Base-by-base conservation (phyloP, 2,797 vertebrate genomes). In the Diplodus puntazzo region DNA sequence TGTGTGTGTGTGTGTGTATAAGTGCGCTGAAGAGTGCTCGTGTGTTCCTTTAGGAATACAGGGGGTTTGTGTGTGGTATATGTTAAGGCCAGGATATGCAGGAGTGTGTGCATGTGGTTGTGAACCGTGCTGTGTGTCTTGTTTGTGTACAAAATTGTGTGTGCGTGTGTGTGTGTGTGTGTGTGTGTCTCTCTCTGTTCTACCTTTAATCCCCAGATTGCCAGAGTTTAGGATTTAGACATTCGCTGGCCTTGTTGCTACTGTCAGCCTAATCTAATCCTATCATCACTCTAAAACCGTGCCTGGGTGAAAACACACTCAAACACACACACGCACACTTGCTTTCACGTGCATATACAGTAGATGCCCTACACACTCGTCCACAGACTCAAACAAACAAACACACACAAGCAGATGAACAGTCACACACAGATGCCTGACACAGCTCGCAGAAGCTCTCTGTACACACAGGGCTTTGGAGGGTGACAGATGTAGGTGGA, bases 251-350 rank as follows among this genome's bases (percentile, higher is more conserved):
- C 87, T 79, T 86, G 87, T 87, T 87, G 86, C 87, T 80, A 73
- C 80, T 87, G 87, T 87, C 84, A 88, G 66, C 49, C 86, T 91
- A 91, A 91, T 90, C 86, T 91, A 86, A 93, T 91, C 89, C 88
- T 88, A 87, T 90, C 89, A 89, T 91, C 86, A 80, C 76, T 73
- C 73, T 89, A 83, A 90, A 92, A 88, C 82, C 83, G 69, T 79
- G 87, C 80, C 84, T 85, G 74, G 59, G 49, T 81, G 75, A 81
- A 85, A 85, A 84, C 74, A 82, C 83, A 76, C 73, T 81, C 61
- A 74, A 9, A 20, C 27, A 59, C 17, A 58, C 11, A 18, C 55
- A 39, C 55, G 20, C 68, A 48, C 65, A 75, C 63, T 62, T 66
- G 42, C 54, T 77, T 57, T 65, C 67, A 64, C 67, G 45, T 65